These are phyloP conservation scores for Campoplex nolae DNA, from an alignment of 2,888 invertebrate genomes.

Conservation along the genomic window DNA sequence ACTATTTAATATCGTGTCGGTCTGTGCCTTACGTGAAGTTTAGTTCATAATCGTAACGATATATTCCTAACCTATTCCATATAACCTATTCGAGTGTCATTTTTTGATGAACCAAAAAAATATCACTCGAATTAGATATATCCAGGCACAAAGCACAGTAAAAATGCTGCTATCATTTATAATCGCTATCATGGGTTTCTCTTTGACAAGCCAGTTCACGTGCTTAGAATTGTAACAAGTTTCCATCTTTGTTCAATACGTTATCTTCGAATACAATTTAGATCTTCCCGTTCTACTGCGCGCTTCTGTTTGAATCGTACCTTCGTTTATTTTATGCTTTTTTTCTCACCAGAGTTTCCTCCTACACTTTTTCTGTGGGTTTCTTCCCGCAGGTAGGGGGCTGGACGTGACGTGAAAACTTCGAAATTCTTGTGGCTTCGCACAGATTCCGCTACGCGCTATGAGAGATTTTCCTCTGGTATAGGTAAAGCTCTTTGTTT, in stretches of 20 bases:
- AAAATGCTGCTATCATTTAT: constrained; percentile 15
- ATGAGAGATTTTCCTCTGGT: constrained; percentile 37
- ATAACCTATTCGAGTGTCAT: no score
- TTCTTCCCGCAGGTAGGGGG: no score
- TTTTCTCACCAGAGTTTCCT: constrained; percentile 66
- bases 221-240: constrained; percentile 53
- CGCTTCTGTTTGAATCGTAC: constrained; percentile 7
- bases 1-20: no score
- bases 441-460: background rate
- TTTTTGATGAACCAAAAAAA: background rate
- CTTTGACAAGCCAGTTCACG: constrained; percentile 59
- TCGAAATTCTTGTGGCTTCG: constrained; percentile 61
- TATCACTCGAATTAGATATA: background rate
- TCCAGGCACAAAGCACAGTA: background rate
- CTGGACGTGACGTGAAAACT: constrained; percentile 76
- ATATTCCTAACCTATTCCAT: no score
- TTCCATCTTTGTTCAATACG: constrained; percentile 46
- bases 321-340: constrained; percentile 70
- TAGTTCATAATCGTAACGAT: no score
- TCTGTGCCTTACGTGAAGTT: no score
- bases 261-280: constrained; percentile 41
- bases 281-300: constrained; percentile 5
- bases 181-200: constrained; percentile 50
- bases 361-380: constrained; percentile 45
- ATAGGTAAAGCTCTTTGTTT: constrained; percentile 33